Evolutionary conservation across 2,113 vertebrate species (phyloP), one percentile per base, ranked within the genome.

Genomic region (Antechinus flavipes): DNA sequence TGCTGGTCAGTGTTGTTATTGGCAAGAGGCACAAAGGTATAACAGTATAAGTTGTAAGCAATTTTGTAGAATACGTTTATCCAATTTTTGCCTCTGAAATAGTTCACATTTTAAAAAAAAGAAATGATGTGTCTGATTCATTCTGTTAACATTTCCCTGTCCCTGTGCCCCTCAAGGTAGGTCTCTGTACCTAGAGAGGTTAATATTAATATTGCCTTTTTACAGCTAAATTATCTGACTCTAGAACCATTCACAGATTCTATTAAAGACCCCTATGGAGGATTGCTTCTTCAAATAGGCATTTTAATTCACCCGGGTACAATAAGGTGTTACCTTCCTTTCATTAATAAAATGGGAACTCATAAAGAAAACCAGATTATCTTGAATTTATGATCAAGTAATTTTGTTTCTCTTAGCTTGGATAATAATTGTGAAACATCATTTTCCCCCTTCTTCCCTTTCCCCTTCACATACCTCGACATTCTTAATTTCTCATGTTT

Each of bases 341-440:
- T 98, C 99, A 99, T 98, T 99, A 99, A 99, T 99, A 98, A 99
- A 99, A 98, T 98, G 98, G 98, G 98, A 99, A 98, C 98, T 99
- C 99, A 99, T 99, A 99, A 99, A 99, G 98, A 98, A 99, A 99
- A 99, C 98, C 98, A 98, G 99, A 99, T 99, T 99, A 99, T 98
- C 98, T 97, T 98, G 98, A 98, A 99, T 99, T 98, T 98, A 99
- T 99, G 98, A 99, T 99, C 98, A 98, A 98, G 98, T 99, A 99
- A 99, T 99, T 99, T 98, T 98, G 98, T 99, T 99, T 99, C 98
- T 98, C 98, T 99, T 98, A 98, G 98, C 98, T 98, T 97, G 94
- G 96, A 97, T 98, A 98, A 98, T 99, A 99, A 99, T 98, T 98
- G 98, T 98, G 97, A 98, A 98, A 98, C 98, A 98, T 98, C 97